phyloP scores from a whole-genome alignment of 2,113 vertebrate genomes.

The Leuciscus idus region DNA sequence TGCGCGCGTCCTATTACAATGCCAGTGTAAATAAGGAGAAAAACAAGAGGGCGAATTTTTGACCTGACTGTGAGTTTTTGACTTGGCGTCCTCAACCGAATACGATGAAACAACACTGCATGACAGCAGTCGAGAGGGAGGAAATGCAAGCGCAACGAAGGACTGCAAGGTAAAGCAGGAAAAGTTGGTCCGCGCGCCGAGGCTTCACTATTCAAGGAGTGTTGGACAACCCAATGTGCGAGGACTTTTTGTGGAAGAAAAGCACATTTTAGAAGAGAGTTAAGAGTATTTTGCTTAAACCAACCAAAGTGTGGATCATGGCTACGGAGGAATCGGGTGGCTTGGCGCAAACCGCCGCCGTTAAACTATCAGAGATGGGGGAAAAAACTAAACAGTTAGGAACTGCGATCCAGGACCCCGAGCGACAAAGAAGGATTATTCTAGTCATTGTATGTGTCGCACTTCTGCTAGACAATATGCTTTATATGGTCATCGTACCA shows the following conservation, averaged over 20 bases:
- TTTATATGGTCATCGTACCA: slow-evolving; percentile 98
- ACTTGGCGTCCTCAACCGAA: slow-evolving; percentile 65
- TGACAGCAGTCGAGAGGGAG: slow-evolving; percentile 63
- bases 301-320: slow-evolving; percentile 67
- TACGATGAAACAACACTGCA: slow-evolving; percentile 72
- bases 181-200: slow-evolving; percentile 63
- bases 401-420: slow-evolving; percentile 82
- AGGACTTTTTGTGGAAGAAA: slow-evolving; percentile 52
- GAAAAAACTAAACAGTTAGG: slow-evolving; percentile 86
- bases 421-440: slow-evolving; percentile 85
- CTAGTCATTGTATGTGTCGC: slow-evolving; percentile 89
- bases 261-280: slow-evolving; percentile 49
- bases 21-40: slow-evolving; percentile 47
- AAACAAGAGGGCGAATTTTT: slow-evolving; percentile 61
- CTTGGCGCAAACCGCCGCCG: slow-evolving; percentile 81
- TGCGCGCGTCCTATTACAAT: slow-evolving; percentile 28
- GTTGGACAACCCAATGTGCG: slow-evolving; percentile 59
- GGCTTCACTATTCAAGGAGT: slow-evolving; percentile 48
- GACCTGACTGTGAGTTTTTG: slow-evolving; percentile 53
- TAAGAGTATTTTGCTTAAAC: slow-evolving; percentile 39
- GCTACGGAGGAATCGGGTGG: slow-evolving; percentile 68
- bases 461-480: slow-evolving; percentile 96
- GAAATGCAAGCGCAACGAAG: slow-evolving; percentile 70
- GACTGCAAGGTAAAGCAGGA: slow-evolving; percentile 66
- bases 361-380: slow-evolving; percentile 86